Evolutionary conservation across 2,888 invertebrate genomes (phyloP).

Genomic region (Leptinotarsa tumamoca): DNA sequence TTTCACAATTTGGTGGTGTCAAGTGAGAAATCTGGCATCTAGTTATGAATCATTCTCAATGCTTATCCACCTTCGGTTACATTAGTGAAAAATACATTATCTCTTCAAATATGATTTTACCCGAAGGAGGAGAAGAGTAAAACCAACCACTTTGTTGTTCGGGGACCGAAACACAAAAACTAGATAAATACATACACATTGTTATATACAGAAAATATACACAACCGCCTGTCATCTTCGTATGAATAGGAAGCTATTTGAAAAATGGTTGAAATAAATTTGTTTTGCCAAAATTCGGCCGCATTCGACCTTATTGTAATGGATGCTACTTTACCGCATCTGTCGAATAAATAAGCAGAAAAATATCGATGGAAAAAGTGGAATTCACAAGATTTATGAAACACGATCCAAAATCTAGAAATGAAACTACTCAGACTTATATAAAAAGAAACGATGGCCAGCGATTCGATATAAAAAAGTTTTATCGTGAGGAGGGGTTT

Average conservation of each 20-base stretch:
- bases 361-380: slow-evolving; percentile 25
- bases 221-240: slow-evolving; percentile 22
- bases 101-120: not conserved
- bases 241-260: slow-evolving; percentile 36
- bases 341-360: slow-evolving; percentile 35
- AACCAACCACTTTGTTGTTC: not conserved
- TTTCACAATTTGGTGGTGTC: too few relatives aligned
- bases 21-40: not conserved
- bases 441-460: not conserved
- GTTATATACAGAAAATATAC: slow-evolving; percentile 23
- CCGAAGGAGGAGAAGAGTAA: not conserved
- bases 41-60: not conserved
- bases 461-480: not conserved
- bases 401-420: slow-evolving; percentile 23
- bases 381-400: slow-evolving; percentile 28
- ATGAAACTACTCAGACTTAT: slow-evolving; percentile 6
- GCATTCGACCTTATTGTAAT: slow-evolving; percentile 35
- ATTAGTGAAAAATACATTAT: not conserved
- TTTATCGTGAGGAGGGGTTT: not conserved
- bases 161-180: not conserved
- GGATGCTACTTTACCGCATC: slow-evolving; percentile 34
- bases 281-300: slow-evolving; percentile 30
- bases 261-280: slow-evolving; percentile 37
- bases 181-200: not conserved
- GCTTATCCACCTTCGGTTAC: not conserved